Percentiles rank a stretch among this genome's conserved stretches.
These are phyloP conservation scores for Pachliopta kotzebuea DNA, from an alignment of 2,888 invertebrate genomes.

Conservation along the genomic window DNA sequence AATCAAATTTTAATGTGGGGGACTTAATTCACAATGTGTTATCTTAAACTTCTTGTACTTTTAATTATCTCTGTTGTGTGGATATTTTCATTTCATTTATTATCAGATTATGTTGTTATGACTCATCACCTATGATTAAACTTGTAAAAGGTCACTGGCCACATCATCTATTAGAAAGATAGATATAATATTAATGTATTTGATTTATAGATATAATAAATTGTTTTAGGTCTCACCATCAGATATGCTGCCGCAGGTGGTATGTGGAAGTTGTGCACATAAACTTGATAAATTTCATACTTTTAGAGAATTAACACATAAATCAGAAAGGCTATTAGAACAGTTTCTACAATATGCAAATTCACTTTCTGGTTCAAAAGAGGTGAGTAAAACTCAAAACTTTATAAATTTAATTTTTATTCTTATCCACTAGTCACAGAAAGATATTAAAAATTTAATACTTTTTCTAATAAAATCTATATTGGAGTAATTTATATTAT, in stretches of 20 bases:
- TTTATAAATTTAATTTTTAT: slow-evolving; percentile 31
- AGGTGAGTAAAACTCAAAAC: slow-evolving; percentile 74
- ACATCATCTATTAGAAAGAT: slow-evolving; percentile 60
- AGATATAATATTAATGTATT: slow-evolving; percentile 48
- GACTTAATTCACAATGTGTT: slow-evolving; percentile 51
- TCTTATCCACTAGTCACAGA: slow-evolving; percentile 31
- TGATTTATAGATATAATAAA: slow-evolving; percentile 45
- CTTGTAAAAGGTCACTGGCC: slow-evolving; percentile 71
- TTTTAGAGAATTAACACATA: slow-evolving; percentile 88
- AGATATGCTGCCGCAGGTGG: slow-evolving; percentile 88
- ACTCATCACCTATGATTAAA: slow-evolving; percentile 72
- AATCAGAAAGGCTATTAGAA: slow-evolving; percentile 87
- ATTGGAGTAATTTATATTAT: slow-evolving; percentile 30
- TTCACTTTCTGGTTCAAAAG: slow-evolving; percentile 82
- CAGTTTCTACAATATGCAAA: slow-evolving; percentile 88
- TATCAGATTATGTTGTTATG: slow-evolving; percentile 61
- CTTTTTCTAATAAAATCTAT: slow-evolving; percentile 27
- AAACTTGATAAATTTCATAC: slow-evolving; percentile 88
- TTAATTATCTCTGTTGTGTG: slow-evolving; percentile 31
- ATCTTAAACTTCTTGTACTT: slow-evolving; percentile 31
- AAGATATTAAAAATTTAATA: slow-evolving; percentile 31
- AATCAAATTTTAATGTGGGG: slow-evolving; percentile 66
- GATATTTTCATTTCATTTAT: slow-evolving; percentile 49
- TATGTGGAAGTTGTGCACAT: slow-evolving; percentile 88
- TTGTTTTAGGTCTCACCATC: slow-evolving; percentile 85